These are phyloP conservation scores for Rhinella marina DNA, from an alignment of 2,797 vertebrate species.

Conservation along the genomic window DNA sequence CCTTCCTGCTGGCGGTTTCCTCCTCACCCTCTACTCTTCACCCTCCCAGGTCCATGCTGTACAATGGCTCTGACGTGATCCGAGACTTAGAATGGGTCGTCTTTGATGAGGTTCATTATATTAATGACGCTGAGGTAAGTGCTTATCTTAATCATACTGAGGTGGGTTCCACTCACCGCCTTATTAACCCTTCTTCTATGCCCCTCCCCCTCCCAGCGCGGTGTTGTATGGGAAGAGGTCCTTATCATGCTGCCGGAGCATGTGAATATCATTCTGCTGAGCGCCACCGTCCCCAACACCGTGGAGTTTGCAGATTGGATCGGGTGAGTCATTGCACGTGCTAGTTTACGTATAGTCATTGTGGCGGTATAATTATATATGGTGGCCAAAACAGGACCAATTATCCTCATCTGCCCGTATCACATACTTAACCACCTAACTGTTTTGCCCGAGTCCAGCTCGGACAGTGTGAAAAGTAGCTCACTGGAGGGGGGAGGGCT, in stretches of 20 bases:
- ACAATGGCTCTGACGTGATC: conserved; percentile 92
- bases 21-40: background rate
- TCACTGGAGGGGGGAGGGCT: too few relatives aligned
- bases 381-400: background rate
- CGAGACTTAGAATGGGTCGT: conserved; percentile 94
- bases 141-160: background rate
- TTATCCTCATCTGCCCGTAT: background rate
- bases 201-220: conserved; percentile 75
- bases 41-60: conserved; percentile 86
- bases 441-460: too few relatives aligned
- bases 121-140: conserved; percentile 88
- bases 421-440: too few relatives aligned
- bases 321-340: conserved; percentile 73
- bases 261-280: conserved; percentile 91
- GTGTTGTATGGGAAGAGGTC: conserved; percentile 95
- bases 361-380: background rate
- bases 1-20: too few relatives aligned
- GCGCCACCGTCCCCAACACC: conserved; percentile 91
- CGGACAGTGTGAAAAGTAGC: too few relatives aligned
- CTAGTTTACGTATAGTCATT: background rate
- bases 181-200: background rate
- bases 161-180: background rate
- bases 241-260: conserved; percentile 94
- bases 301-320: conserved; percentile 95
- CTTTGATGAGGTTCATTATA: conserved; percentile 95